Percentiles rank a stretch among this genome's conserved stretches.
Evolutionary conservation across 2,113 vertebrate species (phyloP).

Genomic region (Speoplatyrhinus poulsoni): DNA sequence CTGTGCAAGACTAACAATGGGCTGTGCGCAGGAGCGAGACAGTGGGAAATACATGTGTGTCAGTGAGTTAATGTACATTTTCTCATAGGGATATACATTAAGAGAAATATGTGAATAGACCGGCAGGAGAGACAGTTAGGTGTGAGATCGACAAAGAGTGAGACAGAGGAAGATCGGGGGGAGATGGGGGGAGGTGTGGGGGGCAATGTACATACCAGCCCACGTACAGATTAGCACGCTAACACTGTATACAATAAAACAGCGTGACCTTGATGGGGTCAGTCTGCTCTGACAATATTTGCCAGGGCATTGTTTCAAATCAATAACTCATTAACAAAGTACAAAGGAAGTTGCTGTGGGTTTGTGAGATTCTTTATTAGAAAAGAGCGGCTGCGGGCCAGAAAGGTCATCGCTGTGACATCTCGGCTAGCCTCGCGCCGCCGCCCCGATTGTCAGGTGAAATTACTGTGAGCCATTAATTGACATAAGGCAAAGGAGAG

Average conservation of each 20-base stretch:
- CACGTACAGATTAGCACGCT: conserved; percentile 64
- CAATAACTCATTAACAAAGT: conserved; percentile 99
- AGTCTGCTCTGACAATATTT: conserved; percentile 91
- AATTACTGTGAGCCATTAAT: conserved; percentile 98
- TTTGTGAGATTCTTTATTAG: conserved; percentile 90
- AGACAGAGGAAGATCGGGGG: neutral
- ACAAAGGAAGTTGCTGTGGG: conserved; percentile 92
- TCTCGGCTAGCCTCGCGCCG: conserved; percentile 84
- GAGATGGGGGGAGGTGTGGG: conserved; percentile 51
- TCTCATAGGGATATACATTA: neutral
- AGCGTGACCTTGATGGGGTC: conserved; percentile 83
- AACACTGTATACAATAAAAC: conserved; percentile 75
- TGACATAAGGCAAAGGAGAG: conserved; percentile 88
- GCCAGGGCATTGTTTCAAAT: conserved; percentile 98
- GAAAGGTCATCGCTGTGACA: conserved; percentile 97
- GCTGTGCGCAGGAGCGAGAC: conserved; percentile 11
- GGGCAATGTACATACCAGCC: conserved; percentile 46
- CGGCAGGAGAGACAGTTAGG: neutral
- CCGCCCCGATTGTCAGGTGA: conserved; percentile 92
- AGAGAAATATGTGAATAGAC: neutral
- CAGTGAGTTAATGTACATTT: neutral
- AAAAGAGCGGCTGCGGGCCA: conserved; percentile 76
- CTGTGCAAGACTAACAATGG: conserved; percentile 60
- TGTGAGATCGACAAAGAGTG: neutral
- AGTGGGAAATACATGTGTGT: neutral